These are phyloP conservation scores for Phodopus roborovskii DNA, from an alignment of 2,113 vertebrate species.

Conservation along the genomic window DNA sequence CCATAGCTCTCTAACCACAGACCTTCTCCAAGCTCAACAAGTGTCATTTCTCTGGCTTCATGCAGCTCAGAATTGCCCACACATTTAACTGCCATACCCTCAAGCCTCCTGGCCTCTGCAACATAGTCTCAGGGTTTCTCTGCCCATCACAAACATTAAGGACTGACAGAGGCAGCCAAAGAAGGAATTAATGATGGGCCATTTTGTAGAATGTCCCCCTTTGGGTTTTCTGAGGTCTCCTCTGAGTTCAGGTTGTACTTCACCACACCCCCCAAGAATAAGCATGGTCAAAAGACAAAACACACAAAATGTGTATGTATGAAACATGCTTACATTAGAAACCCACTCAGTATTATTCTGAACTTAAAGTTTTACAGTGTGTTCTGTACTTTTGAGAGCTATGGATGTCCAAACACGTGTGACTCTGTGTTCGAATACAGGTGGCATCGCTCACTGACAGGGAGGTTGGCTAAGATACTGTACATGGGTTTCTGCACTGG, in stretches of 20 bases:
- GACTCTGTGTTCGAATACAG: not conserved
- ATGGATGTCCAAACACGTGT: rapidly evolving
- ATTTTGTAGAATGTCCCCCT: not conserved
- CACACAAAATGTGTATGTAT: no score
- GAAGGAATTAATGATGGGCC: no score
- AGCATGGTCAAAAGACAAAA: not conserved
- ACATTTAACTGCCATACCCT: no score
- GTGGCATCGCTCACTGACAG: not conserved
- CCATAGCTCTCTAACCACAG: not conserved
- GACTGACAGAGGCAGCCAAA: not conserved
- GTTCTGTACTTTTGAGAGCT: not conserved
- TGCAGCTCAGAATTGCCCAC: no score
- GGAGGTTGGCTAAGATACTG: not conserved
- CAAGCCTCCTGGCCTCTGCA: no score
- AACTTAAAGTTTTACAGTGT: not conserved
- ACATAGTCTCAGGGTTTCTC: not conserved
- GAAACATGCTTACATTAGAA: not conserved
- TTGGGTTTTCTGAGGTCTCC: not conserved
- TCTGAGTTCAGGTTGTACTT: not conserved
- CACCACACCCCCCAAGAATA: not conserved
- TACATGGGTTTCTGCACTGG: not conserved
- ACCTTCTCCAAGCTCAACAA: rapidly evolving
- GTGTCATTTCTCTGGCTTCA: not conserved
- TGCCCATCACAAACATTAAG: not conserved
- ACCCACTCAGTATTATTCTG: not conserved